Conservation (phyloP, 1,140 invertebrate genomes). For the Plectrocnemia conspersa region DNA sequence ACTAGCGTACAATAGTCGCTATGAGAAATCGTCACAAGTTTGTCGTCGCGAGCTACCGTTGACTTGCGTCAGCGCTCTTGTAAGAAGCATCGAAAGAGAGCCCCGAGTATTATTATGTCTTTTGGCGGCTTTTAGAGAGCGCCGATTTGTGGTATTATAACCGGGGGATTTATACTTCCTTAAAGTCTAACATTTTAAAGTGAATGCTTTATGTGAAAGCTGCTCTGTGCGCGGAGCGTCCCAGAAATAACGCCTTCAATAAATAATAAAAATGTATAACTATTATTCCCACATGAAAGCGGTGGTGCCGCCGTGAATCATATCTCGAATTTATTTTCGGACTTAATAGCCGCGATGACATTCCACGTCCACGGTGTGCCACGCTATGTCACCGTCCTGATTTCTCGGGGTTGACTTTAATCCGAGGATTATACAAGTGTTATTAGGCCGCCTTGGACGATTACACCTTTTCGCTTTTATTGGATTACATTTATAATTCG, state of each 20-base stretch:
- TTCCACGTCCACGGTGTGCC: no score
- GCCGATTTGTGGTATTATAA: constrained; percentile 33
- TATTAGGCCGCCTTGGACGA: no score
- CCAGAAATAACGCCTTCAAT: constrained; percentile 7
- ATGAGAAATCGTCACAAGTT: no score
- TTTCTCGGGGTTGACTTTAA: no score
- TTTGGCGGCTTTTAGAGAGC: constrained; percentile 24
- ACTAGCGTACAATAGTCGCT: no score
- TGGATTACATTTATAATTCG: no score
- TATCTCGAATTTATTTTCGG: neutral
- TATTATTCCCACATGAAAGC: constrained; percentile 6
- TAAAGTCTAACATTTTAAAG: constrained; percentile 18
- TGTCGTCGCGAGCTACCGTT: no score
- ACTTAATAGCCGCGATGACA: neutral
- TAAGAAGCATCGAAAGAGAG: no score
- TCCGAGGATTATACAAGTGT: no score
- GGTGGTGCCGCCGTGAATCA: neutral
- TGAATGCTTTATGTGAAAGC: constrained; percentile 27
- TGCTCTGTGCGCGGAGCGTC: constrained; percentile 4
- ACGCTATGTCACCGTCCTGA: no score
- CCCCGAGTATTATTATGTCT: constrained; percentile 28
- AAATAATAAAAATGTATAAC: constrained; percentile 14
- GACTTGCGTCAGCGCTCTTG: no score
- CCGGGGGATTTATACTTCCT: constrained; percentile 27
- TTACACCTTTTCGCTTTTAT: no score